phyloP scores from a whole-genome alignment of 2,113 vertebrate species.

The Eublepharis macularius region DNA sequence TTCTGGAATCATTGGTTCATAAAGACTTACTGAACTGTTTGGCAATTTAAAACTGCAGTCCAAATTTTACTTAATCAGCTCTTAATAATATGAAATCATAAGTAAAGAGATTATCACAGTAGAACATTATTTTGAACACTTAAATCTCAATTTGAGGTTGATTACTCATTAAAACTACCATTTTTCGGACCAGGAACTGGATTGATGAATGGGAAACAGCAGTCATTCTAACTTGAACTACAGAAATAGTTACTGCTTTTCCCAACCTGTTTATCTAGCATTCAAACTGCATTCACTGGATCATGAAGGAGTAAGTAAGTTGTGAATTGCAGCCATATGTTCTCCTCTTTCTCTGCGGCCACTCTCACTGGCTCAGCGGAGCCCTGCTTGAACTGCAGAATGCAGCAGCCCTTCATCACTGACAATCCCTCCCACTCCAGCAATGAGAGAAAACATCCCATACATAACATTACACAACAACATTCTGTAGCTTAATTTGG shows the following conservation, averaged over 20 bases:
- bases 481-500: too few species aligned
- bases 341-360: too few species aligned
- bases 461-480: too few species aligned
- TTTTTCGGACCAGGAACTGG: not conserved
- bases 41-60: not conserved
- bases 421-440: too few species aligned
- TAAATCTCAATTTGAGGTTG: not conserved
- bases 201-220: not conserved
- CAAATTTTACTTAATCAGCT: not conserved
- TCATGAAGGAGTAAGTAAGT: not conserved
- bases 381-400: too few species aligned
- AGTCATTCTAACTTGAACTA: not conserved
- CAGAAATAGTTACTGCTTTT: not conserved
- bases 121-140: not conserved
- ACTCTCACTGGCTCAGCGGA: too few species aligned
- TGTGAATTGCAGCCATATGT: not conserved
- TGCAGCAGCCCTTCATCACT: too few species aligned
- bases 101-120: not conserved
- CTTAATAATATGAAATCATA: not conserved
- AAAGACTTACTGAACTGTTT: not conserved
- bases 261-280: not conserved
- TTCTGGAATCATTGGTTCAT: not conserved
- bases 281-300: not conserved
- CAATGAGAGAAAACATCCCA: too few species aligned
- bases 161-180: not conserved